A percentile compares a stretch with the other conserved stretches of the same genome.
phyloP scores from a whole-genome alignment of 2,113 vertebrate species.

The Thunnus maccoyii region DNA sequence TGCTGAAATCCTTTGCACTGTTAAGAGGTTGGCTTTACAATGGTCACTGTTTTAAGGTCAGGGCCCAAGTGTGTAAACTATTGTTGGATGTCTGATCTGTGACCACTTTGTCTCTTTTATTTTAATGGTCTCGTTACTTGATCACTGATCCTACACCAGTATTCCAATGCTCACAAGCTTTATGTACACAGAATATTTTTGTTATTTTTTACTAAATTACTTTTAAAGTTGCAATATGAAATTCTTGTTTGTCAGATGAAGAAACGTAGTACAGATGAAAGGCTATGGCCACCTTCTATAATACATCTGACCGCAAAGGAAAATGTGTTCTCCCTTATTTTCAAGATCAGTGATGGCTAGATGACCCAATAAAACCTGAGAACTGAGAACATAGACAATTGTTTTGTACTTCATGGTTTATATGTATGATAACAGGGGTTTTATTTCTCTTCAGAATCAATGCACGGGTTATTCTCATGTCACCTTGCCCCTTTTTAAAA shows the following conservation, averaged over 20 bases:
- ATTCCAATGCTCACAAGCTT: conserved; percentile 61
- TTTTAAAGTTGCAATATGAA: conserved; percentile 71
- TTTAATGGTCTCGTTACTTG: conserved; percentile 47
- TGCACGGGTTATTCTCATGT: conserved; percentile 3
- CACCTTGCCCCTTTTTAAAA: conserved; percentile 5
- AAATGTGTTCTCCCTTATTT: conserved; percentile 32
- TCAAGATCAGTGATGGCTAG: conserved; percentile 21
- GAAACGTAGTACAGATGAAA: conserved; percentile 25
- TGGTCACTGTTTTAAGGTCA: conserved; percentile 48
- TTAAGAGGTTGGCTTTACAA: conserved; percentile 56
- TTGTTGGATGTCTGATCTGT: conserved; percentile 52
- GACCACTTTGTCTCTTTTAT: conserved; percentile 52
- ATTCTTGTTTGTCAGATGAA: conserved; percentile 45
- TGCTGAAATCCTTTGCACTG: conserved; percentile 65
- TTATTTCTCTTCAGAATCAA: conserved; percentile 24
- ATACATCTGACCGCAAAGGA: conserved; percentile 49
- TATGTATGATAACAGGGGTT: conserved; percentile 40
- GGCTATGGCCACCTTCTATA: conserved; percentile 21
- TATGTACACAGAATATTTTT: conserved; percentile 66
- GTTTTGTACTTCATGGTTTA: conserved; percentile 63
- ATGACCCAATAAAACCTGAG: conserved; percentile 49
- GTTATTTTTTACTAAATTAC: conserved; percentile 64
- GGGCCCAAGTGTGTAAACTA: conserved; percentile 47
- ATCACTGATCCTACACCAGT: conserved; percentile 59
- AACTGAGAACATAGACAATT: conserved; percentile 18